A percentile compares a stretch with the other conserved stretches of the same genome.
Conservation (phyloP, 2,797 vertebrate genomes). For the Heteromormyrus szaboi region DNA sequence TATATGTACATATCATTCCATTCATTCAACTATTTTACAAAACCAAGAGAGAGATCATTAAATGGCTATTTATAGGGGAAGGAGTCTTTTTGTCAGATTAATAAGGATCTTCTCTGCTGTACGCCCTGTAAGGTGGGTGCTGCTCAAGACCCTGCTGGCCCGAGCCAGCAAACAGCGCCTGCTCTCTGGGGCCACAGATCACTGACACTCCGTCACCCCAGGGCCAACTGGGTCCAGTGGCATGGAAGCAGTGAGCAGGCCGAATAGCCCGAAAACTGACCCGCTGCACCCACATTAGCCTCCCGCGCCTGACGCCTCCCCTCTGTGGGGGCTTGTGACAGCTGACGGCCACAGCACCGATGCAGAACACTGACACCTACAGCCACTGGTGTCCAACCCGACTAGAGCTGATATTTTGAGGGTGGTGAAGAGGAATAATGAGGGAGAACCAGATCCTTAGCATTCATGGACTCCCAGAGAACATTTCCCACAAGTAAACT, state of each 20-base stretch:
- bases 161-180: slow-evolving; percentile 33
- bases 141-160: neutral
- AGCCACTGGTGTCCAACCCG: neutral
- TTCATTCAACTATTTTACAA: slow-evolving; percentile 54
- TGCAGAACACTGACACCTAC: neutral
- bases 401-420: neutral
- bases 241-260: neutral
- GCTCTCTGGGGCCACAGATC: neutral
- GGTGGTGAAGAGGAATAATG: neutral
- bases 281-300: neutral
- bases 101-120: slow-evolving; percentile 18
- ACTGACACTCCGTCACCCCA: slow-evolving; percentile 17
- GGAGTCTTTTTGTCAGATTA: slow-evolving; percentile 30
- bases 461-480: neutral
- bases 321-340: neutral
- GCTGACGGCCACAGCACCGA: neutral
- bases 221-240: slow-evolving; percentile 44
- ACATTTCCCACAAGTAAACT: neutral
- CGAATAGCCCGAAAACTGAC: neutral
- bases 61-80: slow-evolving; percentile 23
- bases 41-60: slow-evolving; percentile 41
- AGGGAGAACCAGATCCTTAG: neutral
- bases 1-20: slow-evolving; percentile 65
- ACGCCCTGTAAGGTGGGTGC: neutral
- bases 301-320: neutral